Evolutionary conservation across 2,113 vertebrate species (phyloP), one percentile per base, ranked within the genome.

Genomic region (Zingel zingel): DNA sequence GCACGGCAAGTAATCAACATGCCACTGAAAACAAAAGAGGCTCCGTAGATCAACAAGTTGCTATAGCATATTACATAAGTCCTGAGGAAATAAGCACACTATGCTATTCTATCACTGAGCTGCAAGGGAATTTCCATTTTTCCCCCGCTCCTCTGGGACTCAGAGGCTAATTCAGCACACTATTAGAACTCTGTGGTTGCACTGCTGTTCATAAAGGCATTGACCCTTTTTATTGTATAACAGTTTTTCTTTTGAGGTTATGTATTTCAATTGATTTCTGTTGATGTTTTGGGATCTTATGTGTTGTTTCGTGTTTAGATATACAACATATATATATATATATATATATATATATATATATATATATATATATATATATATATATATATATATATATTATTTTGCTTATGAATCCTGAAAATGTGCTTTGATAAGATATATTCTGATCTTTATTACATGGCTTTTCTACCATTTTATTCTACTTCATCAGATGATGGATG

Each of bases 11-110:
- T 79, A 86, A 51, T 87, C 84, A 88, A 85, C 66, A 79, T 75
- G 76, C 51, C 65, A 74, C 12, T n/a, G 68, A 77, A 53, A 90
- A 91, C 87, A 93, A 94, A 91, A 84, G 82, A 36, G 66, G 63
- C 83, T 90, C 88, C 83, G 18, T 58, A 68, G 39, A 85, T 84
- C 74, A 89, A 84, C 83, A 90, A 50, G 50, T 79, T 74, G 72
- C 47, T 30, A 61, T 51, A 56, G 30, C 51, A 59, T 25, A 78
- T 93, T 91, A 68, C 79, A 90, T 86, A 90, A 93, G 33, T 33
- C 0, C n/a, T 25, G 62, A 87, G 85, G 89, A 92, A 86, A 82
- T 67, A 83, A 83, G 33, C 66, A 69, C 25, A 77, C 53, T 78
- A 83, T 63, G 61, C 43, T 68, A 36, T 70, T 77, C 23, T 75